phyloP scores from a whole-genome alignment of 2,113 vertebrate species.

The Nothobranchius furzeri region DNA sequence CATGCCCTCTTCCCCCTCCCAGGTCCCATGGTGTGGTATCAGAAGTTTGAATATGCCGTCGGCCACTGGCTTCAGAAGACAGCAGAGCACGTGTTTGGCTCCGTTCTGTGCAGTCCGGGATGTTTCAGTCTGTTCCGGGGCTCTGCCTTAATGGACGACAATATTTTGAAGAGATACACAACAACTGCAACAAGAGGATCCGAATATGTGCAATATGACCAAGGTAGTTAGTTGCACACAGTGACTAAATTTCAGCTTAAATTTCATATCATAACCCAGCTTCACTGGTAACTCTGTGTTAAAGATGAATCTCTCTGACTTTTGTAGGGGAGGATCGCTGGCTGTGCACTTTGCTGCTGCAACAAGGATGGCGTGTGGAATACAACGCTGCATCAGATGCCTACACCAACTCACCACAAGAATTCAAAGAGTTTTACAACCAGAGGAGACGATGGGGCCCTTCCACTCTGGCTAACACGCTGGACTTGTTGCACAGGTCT shows the following conservation, averaged over 20 bases:
- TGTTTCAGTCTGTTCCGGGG: constrained; percentile 85
- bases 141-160: constrained; percentile 83
- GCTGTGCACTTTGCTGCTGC: constrained; percentile 83
- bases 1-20: neutral
- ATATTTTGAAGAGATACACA: constrained; percentile 81
- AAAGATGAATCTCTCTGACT: neutral
- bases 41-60: constrained; percentile 86
- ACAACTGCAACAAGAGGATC: constrained; percentile 75
- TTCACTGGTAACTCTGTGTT: too few relatives aligned
- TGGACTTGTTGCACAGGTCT: constrained; percentile 81
- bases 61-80: constrained; percentile 87
- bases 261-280: neutral
- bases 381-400: constrained; percentile 85
- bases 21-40: constrained; percentile 87
- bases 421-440: constrained; percentile 87
- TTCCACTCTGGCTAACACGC: constrained; percentile 83
- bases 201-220: constrained; percentile 83
- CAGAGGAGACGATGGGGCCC: constrained; percentile 84
- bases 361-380: constrained; percentile 85
- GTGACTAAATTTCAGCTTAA: neutral
- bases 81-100: constrained; percentile 83
- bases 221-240: constrained; percentile 65
- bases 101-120: constrained; percentile 83
- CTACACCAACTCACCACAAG: constrained; percentile 84
- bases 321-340: constrained; percentile 84